phyloP scores from a whole-genome alignment of 2,888 invertebrate species.

The Orthosia gothica region DNA sequence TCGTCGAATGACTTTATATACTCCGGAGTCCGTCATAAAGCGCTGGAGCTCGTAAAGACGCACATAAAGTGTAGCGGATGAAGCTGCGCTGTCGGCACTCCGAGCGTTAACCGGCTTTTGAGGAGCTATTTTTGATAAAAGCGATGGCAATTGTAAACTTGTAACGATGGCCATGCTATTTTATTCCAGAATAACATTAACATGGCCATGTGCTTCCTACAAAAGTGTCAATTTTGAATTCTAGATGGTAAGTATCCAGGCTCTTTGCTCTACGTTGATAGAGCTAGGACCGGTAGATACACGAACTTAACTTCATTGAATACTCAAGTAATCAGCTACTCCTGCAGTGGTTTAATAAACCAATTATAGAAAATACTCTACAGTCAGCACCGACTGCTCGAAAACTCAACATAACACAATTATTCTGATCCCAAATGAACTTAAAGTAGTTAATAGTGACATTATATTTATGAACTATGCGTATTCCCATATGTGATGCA shows the following conservation, averaged over 20 bases:
- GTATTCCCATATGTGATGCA: no score
- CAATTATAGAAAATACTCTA: no score
- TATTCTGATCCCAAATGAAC: no score
- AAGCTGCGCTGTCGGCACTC: slow-evolving; percentile 6
- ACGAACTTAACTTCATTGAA: background rate
- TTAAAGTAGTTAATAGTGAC: no score
- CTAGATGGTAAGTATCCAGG: no score
- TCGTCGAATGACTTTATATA: background rate
- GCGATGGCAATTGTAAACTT: background rate
- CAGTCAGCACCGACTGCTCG: no score
- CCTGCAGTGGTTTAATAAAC: background rate
- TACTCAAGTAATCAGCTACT: background rate
- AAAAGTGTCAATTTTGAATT: no score
- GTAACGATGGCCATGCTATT: background rate
- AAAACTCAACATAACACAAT: no score
- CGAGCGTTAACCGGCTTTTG: slow-evolving; percentile 3
- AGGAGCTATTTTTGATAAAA: background rate
- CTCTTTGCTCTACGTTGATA: no score
- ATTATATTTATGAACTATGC: no score
- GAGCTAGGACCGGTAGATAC: background rate
- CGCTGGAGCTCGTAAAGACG: slow-evolving; percentile 32
- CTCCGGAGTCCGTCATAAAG: slow-evolving; percentile 3
- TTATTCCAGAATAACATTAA: no score
- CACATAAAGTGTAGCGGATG: slow-evolving; percentile 4
- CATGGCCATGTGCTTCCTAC: no score